Percentiles rank a stretch among this genome's conserved stretches.
Evolutionary conservation across 2,113 vertebrate species (phyloP).

Genomic region (Upupa epops): DNA sequence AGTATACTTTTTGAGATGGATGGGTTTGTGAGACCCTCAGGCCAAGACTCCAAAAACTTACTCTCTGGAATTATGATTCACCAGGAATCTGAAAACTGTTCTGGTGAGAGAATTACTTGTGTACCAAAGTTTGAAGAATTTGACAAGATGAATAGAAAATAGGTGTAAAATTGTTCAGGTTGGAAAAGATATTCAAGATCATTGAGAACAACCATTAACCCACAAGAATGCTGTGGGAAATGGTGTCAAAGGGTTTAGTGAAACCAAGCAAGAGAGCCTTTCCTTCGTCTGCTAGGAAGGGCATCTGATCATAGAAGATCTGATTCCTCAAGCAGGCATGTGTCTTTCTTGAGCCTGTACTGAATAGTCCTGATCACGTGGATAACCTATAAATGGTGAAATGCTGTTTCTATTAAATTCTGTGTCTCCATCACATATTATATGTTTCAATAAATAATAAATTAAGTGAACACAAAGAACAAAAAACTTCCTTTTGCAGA

Average conservation of each 20-base stretch:
- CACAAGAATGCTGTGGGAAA: too few relatives aligned
- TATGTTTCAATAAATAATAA: background rate
- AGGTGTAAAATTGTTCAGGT: too few relatives aligned
- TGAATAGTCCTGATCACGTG: too few relatives aligned
- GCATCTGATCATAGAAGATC: too few relatives aligned
- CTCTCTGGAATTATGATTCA: background rate
- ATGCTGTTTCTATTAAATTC: background rate
- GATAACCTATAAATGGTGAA: background rate
- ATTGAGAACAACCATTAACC: too few relatives aligned
- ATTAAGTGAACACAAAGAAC: accelerated
- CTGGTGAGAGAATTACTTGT: background rate
- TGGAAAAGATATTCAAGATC: too few relatives aligned
- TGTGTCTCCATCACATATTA: background rate
- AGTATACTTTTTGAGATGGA: background rate
- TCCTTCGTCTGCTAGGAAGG: too few relatives aligned
- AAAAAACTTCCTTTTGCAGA: background rate
- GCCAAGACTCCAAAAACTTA: background rate
- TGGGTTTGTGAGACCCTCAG: background rate
- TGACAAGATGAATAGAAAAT: background rate
- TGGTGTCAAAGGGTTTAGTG: too few relatives aligned
- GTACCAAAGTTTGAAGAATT: background rate
- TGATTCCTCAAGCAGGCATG: too few relatives aligned
- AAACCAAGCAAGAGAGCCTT: too few relatives aligned
- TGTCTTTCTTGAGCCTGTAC: too few relatives aligned
- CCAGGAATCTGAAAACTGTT: background rate